Percentiles rank a stretch among this genome's conserved stretches.
These are phyloP conservation scores for Epinephelus lanceolatus DNA, from an alignment of 2,113 vertebrate species.

Conservation along the genomic window DNA sequence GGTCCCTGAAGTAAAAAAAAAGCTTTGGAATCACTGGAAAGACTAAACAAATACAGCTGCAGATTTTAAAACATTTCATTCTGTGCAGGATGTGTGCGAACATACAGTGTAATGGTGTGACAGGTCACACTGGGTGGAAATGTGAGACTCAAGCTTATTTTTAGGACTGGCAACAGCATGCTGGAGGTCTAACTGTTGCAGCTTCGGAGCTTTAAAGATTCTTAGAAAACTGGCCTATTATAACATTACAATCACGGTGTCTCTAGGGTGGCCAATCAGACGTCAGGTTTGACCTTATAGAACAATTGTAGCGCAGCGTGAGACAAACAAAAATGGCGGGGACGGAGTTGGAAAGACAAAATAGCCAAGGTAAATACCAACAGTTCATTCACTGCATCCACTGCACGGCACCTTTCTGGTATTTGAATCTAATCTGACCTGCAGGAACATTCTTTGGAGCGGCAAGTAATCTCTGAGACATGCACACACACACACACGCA, in stretches of 20 bases:
- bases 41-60: neutral
- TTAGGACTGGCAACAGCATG: neutral
- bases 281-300: neutral
- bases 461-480: slow-evolving; percentile 40
- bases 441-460: slow-evolving; percentile 35
- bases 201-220: neutral
- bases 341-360: neutral
- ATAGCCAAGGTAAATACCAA: neutral
- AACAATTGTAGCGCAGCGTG: neutral
- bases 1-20: too few relatives aligned
- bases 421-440: slow-evolving; percentile 40
- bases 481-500: slow-evolving; percentile 45
- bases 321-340: neutral
- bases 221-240: neutral
- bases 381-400: neutral
- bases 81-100: neutral
- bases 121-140: neutral
- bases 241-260: neutral
- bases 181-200: neutral
- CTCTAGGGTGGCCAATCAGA: neutral
- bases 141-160: slow-evolving; percentile 16
- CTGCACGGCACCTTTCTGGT: slow-evolving; percentile 8
- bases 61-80: neutral
- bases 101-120: neutral
- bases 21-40: neutral